Evolutionary conservation across 2,113 vertebrate genomes (phyloP).

Genomic region (Bufo bufo): DNA sequence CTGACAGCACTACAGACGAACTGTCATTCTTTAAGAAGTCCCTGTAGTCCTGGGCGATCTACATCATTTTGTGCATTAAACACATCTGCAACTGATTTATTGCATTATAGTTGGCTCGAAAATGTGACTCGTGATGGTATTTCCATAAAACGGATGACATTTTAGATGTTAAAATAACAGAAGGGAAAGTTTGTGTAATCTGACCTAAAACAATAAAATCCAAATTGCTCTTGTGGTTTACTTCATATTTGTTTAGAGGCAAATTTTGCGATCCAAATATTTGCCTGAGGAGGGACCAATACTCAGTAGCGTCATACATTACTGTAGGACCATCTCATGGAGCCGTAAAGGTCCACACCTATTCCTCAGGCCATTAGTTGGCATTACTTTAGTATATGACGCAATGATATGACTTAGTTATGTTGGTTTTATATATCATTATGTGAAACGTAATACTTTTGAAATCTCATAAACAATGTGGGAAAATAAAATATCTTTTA

Average conservation of each 20-base stretch:
- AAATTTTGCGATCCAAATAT: neutral
- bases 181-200: neutral
- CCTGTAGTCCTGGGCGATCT: neutral
- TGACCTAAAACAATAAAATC: neutral
- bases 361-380: neutral
- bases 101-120: neutral
- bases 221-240: neutral
- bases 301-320: neutral
- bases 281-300: neutral
- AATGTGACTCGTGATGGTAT: neutral
- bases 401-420: neutral
- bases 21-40: conserved; percentile 10
- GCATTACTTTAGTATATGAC: neutral
- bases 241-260: conserved; percentile 13
- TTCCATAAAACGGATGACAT: conserved; percentile 16
- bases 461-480: neutral
- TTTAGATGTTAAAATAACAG: neutral
- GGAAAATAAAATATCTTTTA: neutral
- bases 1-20: neutral
- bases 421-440: neutral
- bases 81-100: conserved; percentile 35
- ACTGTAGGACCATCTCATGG: neutral
- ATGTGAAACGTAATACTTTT: neutral
- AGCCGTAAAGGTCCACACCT: neutral
- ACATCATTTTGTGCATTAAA: conserved; percentile 17